Conservation (phyloP, 1,140 invertebrate genomes). For the Ptiloglossa arizonensis region DNA sequence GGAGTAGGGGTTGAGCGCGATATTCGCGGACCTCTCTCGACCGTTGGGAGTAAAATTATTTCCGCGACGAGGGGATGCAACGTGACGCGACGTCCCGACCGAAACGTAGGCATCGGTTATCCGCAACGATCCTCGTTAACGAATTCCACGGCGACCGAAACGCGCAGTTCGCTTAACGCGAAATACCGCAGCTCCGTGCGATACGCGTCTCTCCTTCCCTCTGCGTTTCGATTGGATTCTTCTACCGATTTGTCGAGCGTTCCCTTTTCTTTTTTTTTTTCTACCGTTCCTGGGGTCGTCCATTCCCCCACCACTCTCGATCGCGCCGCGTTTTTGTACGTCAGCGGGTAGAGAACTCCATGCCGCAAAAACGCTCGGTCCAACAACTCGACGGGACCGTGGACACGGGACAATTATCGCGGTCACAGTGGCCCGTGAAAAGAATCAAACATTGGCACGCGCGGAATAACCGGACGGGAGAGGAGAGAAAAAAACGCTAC, state of each 20-base stretch:
- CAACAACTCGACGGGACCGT: neutral
- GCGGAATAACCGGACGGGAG: neutral
- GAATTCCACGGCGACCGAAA: constrained; percentile 14
- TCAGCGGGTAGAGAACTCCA: neutral
- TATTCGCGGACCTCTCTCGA: too few species aligned
- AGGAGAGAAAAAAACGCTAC: too few species aligned
- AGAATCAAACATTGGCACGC: neutral
- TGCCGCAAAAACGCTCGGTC: constrained; percentile 7
- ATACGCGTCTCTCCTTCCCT: neutral
- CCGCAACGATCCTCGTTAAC: constrained; percentile 31
- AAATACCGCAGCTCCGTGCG: neutral
- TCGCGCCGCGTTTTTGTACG: neutral
- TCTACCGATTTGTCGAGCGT: neutral
- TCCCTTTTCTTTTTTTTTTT: neutral
- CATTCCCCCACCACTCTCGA: too few species aligned
- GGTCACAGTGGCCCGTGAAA: neutral
- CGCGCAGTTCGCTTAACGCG: constrained; percentile 10
- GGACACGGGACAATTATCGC: constrained; percentile 11
- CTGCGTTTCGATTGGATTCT: constrained; percentile 10
- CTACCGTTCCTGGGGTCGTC: neutral
- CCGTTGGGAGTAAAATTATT: too few species aligned
- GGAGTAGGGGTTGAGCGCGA: too few species aligned
- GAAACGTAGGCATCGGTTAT: constrained; percentile 28
- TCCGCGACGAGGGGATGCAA: neutral
- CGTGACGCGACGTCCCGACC: too few species aligned